Conservation (phyloP, 2,888 invertebrate genomes). For the Calameuta filiformis region DNA sequence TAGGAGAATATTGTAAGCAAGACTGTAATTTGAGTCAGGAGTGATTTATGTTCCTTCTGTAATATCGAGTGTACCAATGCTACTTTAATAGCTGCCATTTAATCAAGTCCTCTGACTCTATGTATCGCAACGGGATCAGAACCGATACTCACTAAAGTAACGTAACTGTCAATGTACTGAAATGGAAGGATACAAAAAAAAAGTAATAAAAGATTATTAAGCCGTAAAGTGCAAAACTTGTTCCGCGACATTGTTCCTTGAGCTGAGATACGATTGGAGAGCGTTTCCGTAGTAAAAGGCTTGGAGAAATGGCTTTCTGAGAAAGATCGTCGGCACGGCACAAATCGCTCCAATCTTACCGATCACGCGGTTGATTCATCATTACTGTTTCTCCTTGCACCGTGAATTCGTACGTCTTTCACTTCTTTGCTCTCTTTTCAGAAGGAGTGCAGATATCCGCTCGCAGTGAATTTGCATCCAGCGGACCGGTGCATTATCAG, state of each 20-base stretch:
- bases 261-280: background rate
- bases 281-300: background rate
- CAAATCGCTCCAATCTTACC: background rate
- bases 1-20: background rate
- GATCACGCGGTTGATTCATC: background rate
- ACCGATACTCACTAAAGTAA: background rate
- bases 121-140: background rate
- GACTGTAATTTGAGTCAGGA: background rate
- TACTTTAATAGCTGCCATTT: background rate
- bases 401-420: background rate
- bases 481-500: conserved; percentile 43
- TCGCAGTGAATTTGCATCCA: conserved; percentile 38
- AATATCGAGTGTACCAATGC: background rate
- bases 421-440: conserved; percentile 29
- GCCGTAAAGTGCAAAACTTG: background rate
- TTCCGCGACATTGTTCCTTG: background rate
- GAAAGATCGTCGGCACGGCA: background rate
- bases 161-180: background rate
- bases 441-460: conserved; percentile 41
- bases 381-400: background rate
- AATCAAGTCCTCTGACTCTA: background rate
- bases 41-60: background rate
- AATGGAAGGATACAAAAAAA: background rate
- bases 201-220: background rate
- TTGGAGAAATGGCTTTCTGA: background rate